Evolutionary conservation across 2,797 vertebrate genomes (phyloP), one percentile per base, ranked within the genome.

Genomic region (Anabacerthia variegaticeps): DNA sequence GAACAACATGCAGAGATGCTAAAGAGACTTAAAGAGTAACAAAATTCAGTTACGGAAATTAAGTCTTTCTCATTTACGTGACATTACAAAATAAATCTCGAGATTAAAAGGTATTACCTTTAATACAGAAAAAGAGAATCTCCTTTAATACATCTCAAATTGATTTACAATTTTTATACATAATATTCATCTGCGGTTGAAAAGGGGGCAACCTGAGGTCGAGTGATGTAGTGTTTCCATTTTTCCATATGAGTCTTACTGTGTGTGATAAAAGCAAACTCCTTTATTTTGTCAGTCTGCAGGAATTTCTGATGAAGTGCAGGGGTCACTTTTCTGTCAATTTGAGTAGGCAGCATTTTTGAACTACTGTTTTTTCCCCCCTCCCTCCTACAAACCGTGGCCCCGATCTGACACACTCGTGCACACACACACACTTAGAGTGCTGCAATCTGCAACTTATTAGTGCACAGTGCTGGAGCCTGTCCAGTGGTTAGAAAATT

Each of bases 211-310:
- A 96, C 95, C 97, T 71, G 51, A 98, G 98, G 99, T 99, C 99
- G 99, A 97, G 98, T 98, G 98, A 99, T 99, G 98, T 98, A 98
- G 98, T 98, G 98, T 98, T 98, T 98, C 98, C 98, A 98, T 98
- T 98, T 98, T 98, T 98, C 98, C 98, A 97, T 98, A 97, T 96
- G 98, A 98, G 98, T 96, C 98, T 98, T 98, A 96, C 98, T 96
- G 96, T 96, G 96, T 96, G 95, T 96, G 98, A 98, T 98, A 98
- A 98, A 98, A 98, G 98, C 98, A 97, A 97, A 97, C 96, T 98
- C 97, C 96, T 97, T 95, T 98, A 98, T 98, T 98, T 98, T 98
- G 92, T 97, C 97, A 98, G 97, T 96, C 98, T 97, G 94, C 97
- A 97, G 97, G 98, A 98, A 98, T 98, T 98, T 98, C 96, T 99